phyloP scores from a whole-genome alignment of 2,797 vertebrate species.

The Brachyrhaphis roseni region DNA sequence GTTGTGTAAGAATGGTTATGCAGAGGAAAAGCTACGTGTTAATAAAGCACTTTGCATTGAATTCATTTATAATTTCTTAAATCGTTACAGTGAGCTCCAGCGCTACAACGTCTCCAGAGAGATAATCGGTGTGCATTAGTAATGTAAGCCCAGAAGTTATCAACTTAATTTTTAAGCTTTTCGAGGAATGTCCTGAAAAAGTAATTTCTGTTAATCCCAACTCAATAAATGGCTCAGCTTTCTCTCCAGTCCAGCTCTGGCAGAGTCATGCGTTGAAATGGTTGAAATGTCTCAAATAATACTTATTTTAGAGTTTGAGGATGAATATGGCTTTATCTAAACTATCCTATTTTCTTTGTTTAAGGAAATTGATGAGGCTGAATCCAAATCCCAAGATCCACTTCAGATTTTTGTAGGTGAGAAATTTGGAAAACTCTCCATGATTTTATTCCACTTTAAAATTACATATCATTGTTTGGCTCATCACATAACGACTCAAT shows the following conservation, averaged over 20 bases:
- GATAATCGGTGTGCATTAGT: neutral
- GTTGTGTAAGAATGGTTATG: constrained; percentile 25
- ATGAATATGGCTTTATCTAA: neutral
- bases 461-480: neutral
- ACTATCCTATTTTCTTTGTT: neutral
- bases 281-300: neutral
- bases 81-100: constrained; percentile 11
- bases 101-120: neutral
- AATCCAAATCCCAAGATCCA: neutral
- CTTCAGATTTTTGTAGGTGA: neutral
- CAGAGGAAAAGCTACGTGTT: neutral
- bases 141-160: neutral
- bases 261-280: constrained; percentile 48
- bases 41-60: constrained; percentile 15
- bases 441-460: neutral
- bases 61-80: constrained; percentile 6
- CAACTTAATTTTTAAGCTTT: constrained; percentile 12
- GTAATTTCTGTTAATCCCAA: constrained; percentile 36
- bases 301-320: too few species aligned
- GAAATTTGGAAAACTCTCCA: neutral
- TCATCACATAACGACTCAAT: neutral
- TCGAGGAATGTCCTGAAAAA: constrained; percentile 17
- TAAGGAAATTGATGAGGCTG: neutral
- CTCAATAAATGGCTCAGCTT: constrained; percentile 63
- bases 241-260: constrained; percentile 63